Percentiles rank a stretch among this genome's conserved stretches.
Conservation (phyloP, 2,113 vertebrate genomes). For the Saguinus midas region DNA sequence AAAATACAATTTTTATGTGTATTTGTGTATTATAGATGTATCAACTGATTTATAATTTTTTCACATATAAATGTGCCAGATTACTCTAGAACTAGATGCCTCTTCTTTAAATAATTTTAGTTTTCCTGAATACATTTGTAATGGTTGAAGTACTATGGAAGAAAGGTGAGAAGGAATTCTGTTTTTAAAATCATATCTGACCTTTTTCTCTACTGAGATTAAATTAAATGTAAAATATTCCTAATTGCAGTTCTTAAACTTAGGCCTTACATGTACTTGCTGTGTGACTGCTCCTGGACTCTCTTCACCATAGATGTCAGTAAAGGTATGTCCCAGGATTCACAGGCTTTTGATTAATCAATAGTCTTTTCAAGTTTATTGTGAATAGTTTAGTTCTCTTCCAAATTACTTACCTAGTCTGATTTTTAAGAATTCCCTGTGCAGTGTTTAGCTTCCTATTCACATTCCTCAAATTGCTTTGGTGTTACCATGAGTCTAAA, state of each 20-base stretch:
- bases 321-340: background rate
- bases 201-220: conserved; percentile 17
- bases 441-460: background rate
- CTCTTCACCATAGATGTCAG: background rate
- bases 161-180: conserved; percentile 11
- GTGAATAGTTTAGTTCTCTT: conserved; percentile 22
- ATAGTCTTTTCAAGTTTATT: conserved; percentile 24
- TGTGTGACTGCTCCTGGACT: background rate
- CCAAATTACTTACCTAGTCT: background rate
- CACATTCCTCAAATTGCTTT: conserved; percentile 30
- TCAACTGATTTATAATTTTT: conserved; percentile 47
- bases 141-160: conserved; percentile 27
- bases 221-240: conserved; percentile 11
- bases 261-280: background rate
- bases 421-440: conserved; percentile 21
- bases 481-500: background rate
- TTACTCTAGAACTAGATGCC: conserved; percentile 53
- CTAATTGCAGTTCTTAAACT: background rate
- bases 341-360: conserved; percentile 18
- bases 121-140: conserved; percentile 62
- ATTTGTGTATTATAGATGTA: conserved; percentile 56
- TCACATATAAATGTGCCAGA: conserved; percentile 30
- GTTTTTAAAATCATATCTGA: conserved; percentile 27
- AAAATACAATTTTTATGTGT: conserved; percentile 75
- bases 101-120: conserved; percentile 49